These are phyloP conservation scores for Bufotes viridis DNA, from an alignment of 2,797 vertebrate genomes.

Conservation along the genomic window DNA sequence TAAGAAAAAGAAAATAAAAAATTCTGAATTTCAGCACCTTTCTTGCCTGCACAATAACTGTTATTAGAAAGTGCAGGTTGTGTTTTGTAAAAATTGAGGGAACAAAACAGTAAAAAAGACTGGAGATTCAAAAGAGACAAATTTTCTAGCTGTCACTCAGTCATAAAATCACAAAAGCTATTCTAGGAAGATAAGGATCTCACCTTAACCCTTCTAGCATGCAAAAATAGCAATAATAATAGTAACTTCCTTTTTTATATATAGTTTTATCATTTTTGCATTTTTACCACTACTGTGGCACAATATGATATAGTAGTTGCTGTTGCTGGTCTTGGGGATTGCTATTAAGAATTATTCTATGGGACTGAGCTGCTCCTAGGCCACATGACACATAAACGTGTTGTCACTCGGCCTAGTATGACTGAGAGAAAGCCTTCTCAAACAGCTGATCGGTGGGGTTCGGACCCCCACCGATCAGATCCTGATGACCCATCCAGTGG, in stretches of 20 bases:
- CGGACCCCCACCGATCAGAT: no score
- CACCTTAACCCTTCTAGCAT: neutral
- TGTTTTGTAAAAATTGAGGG: constrained; percentile 9
- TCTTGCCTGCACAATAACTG: constrained; percentile 8
- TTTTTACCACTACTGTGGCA: no score
- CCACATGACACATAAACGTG: no score
- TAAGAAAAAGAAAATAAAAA: neutral
- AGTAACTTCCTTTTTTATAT: neutral
- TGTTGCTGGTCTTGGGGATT: no score
- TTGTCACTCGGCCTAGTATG: no score
- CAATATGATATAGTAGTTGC: neutral
- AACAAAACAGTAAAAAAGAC: neutral
- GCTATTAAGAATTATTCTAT: no score
- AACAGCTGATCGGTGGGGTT: no score
- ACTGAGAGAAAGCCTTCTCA: no score
- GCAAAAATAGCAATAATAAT: neutral
- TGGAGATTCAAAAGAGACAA: constrained; percentile 16
- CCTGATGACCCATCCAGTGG: no score
- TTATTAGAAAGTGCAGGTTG: constrained; percentile 37
- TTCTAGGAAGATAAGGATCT: neutral
- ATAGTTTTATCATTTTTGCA: no score
- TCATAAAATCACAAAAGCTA: neutral
- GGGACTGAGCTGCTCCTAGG: no score
- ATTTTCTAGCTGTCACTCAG: neutral
- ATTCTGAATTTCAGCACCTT: constrained; percentile 24